Evolutionary conservation across 2,113 vertebrate species (phyloP), one percentile per base, ranked within the genome.

Genomic region (Phrynocephalus versicolor): DNA sequence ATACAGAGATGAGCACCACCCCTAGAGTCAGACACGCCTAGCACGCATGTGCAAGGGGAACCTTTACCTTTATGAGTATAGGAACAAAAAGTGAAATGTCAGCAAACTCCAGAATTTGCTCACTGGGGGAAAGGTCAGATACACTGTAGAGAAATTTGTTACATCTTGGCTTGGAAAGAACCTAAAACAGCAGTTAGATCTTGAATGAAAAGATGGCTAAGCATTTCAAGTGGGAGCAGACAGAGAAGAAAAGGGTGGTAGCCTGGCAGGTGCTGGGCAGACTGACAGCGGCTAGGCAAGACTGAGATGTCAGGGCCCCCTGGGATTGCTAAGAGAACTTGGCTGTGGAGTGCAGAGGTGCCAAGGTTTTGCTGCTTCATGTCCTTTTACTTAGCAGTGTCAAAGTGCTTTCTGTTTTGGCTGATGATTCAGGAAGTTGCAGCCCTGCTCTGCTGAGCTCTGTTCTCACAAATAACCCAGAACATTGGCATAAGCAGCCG

Each of bases 371-470:
- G 79, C 25, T n/a, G 33, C 41, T 41, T 55, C 75, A 13, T 64
- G 16, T 45, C 74, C 57, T 71, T 51, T 37, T 27, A 35, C 30
- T 70, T 45, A 27, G 21, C 57, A 19, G 71, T 27, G n/a, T 64
- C 86, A 74, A 69, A 14, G 41, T 41, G 35, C 73, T 77, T 41
- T 73, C 1, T 2, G 76, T 30, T 41, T 57, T 77, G 62, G 57
- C 12, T 81, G 72, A 77, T 77, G 45, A 76, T 35, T 76, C 79
- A 76, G 33, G 45, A 86, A 58, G 21, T 67, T 51, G 72, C 37
- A 65, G 67, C 30, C 57, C 25, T 45, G 81, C 19, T 70, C 30
- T 18, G 18, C 16, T n/a, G 18, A 3, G 6, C 30, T 82, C 55
- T 9, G 7, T 33, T 70, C 62, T 76, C 80, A 33, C 51, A 39